These are phyloP conservation scores for Semaprochilodus insignis DNA, from an alignment of 2,797 vertebrate genomes.

Conservation along the genomic window DNA sequence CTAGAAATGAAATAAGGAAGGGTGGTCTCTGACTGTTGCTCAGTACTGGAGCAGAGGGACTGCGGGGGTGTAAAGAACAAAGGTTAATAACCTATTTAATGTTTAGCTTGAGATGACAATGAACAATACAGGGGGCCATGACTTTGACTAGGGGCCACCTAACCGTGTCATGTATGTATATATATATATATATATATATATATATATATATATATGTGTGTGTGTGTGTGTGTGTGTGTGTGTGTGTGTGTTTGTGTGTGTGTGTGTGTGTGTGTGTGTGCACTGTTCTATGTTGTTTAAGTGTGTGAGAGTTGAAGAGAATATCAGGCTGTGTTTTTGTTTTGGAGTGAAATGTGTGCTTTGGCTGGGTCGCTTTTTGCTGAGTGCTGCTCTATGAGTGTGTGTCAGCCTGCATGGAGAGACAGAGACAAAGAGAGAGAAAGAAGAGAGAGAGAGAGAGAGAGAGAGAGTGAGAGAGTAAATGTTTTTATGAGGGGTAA, in stretches of 20 bases:
- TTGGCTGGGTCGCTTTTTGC: constrained; percentile 55
- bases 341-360: constrained; percentile 71
- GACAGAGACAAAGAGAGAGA: neutral
- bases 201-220: neutral
- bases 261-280: neutral
- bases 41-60: constrained; percentile 49
- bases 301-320: constrained; percentile 50
- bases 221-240: neutral
- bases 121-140: constrained; percentile 63
- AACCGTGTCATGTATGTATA: constrained; percentile 59
- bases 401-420: constrained; percentile 34
- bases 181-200: neutral
- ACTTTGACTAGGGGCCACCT: too few species aligned
- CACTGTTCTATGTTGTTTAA: constrained; percentile 1
- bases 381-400: constrained; percentile 44
- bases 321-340: constrained; percentile 65
- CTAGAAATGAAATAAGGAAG: too few species aligned
- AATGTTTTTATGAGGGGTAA: constrained; percentile 53
- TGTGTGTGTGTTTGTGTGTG: neutral
- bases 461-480: constrained; percentile 33
- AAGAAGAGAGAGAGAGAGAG: constrained; percentile 4
- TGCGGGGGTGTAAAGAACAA: constrained; percentile 72
- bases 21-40: too few species aligned
- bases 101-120: constrained; percentile 71
- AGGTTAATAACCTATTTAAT: constrained; percentile 79